Evolutionary conservation across 2,888 invertebrate genomes (phyloP), one percentile per base, ranked within the genome.

Genomic region (Agriopis leucophaearia): DNA sequence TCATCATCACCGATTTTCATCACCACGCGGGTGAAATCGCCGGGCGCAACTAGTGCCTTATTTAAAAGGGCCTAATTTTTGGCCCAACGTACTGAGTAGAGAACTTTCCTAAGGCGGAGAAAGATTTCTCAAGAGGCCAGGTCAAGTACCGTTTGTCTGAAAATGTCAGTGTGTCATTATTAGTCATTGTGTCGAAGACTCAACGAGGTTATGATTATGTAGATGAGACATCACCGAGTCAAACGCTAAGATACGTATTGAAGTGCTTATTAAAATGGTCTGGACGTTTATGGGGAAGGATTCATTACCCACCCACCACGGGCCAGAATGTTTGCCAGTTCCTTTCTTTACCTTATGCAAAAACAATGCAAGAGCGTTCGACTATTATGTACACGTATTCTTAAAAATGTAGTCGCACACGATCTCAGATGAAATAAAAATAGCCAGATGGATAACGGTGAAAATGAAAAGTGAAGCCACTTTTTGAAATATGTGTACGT

Each of bases 121-220:
- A 45, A 45, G 8, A 44, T 55, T 47, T 27, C 42, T 40, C 40
- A 40, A 42, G 18, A 55, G 18, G 13, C 15, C 27, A 55, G 44
- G 36, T 56, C 55, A 42, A 42, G 12, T 51, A 38, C 15, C 18
- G 38, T 59, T 61, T 15, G 40, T 42, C 47, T 60, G 48, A 44
- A 61, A 61, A 61, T 61, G 44, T 44, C 60, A 61, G 60, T 60
- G 50, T 59, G 50, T 59, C 59, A 50, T 16, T 56, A 80, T 80
- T 78, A 64, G 48, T 63, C 60, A 62, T 59, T 47, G 47, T 44
- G 47, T 40, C 35, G 27, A 45, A 38, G 10, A 42, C 27, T 4
- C 55, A 16, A 56, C 8, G 42, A 56, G 55, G 55, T 13, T 36
- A 44, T n/a, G n/a, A n/a, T n/a, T n/a, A 44, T 42, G 18, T 36